A percentile compares a stretch with the other conserved stretches of the same genome.
phyloP scores from a whole-genome alignment of 2,113 vertebrate genomes.

The Strix uralensis region DNA sequence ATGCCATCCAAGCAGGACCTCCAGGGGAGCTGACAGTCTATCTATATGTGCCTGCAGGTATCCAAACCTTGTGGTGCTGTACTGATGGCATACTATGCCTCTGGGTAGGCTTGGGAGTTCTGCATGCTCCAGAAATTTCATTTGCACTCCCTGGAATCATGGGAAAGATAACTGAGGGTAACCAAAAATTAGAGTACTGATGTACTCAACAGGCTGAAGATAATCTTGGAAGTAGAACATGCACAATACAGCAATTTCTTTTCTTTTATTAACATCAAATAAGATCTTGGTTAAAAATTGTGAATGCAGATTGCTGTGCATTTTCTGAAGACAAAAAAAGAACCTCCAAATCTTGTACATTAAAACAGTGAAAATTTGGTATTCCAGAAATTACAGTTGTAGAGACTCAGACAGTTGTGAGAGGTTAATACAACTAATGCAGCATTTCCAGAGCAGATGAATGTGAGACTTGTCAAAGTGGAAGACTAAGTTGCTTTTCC shows the following conservation, averaged over 20 bases:
- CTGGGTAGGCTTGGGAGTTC: neutral
- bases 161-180: neutral
- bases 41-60: neutral
- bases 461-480: neutral
- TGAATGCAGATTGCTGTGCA: neutral
- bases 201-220: neutral
- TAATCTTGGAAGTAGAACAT: neutral
- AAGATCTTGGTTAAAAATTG: neutral
- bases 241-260: neutral
- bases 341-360: neutral
- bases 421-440: neutral
- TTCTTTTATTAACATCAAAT: neutral
- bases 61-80: neutral
- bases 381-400: neutral
- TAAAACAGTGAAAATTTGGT: neutral
- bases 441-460: neutral
- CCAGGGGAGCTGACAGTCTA: neutral
- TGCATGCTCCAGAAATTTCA: neutral
- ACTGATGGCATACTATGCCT: neutral
- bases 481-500: neutral
- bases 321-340: neutral
- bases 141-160: neutral
- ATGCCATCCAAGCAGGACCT: neutral
- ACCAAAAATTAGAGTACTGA: neutral
- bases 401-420: neutral